Base-by-base conservation (phyloP, 2,888 invertebrate genomes). In the Hemistola chrysoprasaria region DNA sequence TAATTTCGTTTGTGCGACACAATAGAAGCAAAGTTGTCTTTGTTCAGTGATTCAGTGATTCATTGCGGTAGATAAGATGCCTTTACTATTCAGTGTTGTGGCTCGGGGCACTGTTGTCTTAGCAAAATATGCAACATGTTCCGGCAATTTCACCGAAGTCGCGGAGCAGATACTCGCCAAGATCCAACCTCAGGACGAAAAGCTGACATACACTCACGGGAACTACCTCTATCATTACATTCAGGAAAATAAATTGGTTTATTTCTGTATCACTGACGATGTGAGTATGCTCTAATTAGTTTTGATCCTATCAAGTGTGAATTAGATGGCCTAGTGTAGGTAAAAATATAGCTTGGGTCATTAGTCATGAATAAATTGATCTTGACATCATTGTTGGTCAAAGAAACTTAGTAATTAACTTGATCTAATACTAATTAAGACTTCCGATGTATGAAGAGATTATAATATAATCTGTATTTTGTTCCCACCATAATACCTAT, bases 251-350 rank as follows among this genome's bases (percentile, higher is more conserved):
- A 91, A 93, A 64, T 92, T 98, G 47, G 93, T 97, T 61, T 98
- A 96, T 77, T 93, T 98, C 90, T 98, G 98, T 73, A 98, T 98
- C 47, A 97, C 98, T 30, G 98, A 98, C 86, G 95, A 96, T 90
- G 96, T 96, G 90, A 92, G 93, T 91, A 71, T 29, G 6, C 22
- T 5, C 33, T 28, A 11, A 22, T 48, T 10, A 8, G 8, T 6
- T 6, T 6, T 20, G 8, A 16, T 16, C 16, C 16, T 16, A n/a
- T 16, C 16, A 16, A 16, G 3, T 16, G 16, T 16, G 2, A 16
- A 3, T 16, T 16, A 16, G 16, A 16, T 4, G n/a, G n/a, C n/a
- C n/a, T n/a, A n/a, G n/a, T n/a, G n/a, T n/a, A n/a, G n/a, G n/a
- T n/a, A n/a, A n/a, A n/a, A n/a, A n/a, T n/a, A n/a, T n/a, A n/a